phyloP scores from a whole-genome alignment of 1,140 invertebrate species.

The Paralvinella palmiformis region DNA sequence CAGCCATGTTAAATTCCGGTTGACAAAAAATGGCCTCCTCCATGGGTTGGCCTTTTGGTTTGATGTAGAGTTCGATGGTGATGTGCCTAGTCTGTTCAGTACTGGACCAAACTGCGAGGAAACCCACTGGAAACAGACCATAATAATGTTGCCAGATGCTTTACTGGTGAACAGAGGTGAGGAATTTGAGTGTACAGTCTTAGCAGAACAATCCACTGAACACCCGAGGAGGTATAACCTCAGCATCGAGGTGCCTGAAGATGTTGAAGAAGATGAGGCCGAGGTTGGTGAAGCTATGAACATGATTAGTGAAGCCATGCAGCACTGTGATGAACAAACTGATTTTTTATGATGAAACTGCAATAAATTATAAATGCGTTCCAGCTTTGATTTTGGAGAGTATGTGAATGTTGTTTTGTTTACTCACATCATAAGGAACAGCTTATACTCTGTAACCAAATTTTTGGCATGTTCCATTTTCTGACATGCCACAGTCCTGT shows the following conservation, averaged over 20 bases:
- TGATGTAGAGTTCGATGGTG: conserved; percentile 34
- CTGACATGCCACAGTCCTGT: too few species aligned
- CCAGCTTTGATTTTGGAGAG: too few species aligned
- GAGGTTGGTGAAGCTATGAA: neutral
- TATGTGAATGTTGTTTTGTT: too few species aligned
- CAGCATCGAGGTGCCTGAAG: conserved; percentile 8
- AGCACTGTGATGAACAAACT: too few species aligned
- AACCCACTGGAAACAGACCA: conserved; percentile 20
- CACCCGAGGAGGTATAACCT: conserved; percentile 12
- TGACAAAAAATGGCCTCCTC: conserved; percentile 25
- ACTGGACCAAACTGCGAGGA: conserved; percentile 7
- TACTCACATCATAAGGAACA: too few species aligned
- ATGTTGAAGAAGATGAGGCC: conserved; percentile 10
- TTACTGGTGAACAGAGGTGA: conserved; percentile 6
- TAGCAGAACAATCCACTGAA: neutral
- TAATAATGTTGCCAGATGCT: conserved; percentile 12
- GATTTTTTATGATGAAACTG: too few species aligned
- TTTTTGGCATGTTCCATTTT: too few species aligned
- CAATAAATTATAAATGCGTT: too few species aligned
- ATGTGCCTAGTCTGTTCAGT: conserved; percentile 17
- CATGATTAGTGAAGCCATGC: neutral
- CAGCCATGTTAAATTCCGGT: conserved; percentile 25
- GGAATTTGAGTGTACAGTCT: conserved; percentile 6
- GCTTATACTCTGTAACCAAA: too few species aligned
- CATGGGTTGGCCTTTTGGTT: conserved; percentile 45